Percentiles rank a stretch among this genome's conserved stretches.
phyloP scores from a whole-genome alignment of 1,140 invertebrate species.

The Nilaparvata lugens region DNA sequence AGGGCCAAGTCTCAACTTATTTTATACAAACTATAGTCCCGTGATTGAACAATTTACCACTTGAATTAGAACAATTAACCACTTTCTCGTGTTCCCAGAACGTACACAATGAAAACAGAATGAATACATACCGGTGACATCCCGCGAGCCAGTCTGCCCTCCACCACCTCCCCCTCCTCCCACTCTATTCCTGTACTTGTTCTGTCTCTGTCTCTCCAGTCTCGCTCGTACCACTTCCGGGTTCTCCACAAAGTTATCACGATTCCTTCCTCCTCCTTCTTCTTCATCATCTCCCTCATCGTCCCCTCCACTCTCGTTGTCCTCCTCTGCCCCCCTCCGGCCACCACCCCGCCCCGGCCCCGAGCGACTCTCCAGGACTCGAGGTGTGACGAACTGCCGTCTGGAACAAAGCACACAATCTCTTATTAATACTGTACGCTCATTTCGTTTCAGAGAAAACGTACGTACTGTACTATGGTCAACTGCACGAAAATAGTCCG shows the following conservation, averaged over 20 bases:
- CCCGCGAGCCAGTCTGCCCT: slow-evolving; percentile 8
- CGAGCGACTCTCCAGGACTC: slow-evolving; percentile 19
- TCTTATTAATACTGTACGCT: neutral
- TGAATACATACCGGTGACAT: slow-evolving; percentile 36
- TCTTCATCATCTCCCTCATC: slow-evolving; percentile 35
- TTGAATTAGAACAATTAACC: no score
- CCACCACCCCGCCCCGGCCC: slow-evolving; percentile 12
- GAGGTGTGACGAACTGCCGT: slow-evolving; percentile 22
- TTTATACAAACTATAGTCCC: no score
- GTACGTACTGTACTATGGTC: neutral
- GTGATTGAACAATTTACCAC: no score
- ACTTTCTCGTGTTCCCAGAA: no score
- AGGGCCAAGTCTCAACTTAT: no score
- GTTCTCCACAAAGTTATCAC: slow-evolving; percentile 46
- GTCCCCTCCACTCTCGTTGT: slow-evolving; percentile 35
- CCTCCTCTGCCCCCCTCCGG: slow-evolving; percentile 15
- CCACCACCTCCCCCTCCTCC: slow-evolving; percentile 25
- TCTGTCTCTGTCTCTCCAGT: slow-evolving; percentile 47
- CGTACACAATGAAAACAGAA: no score
- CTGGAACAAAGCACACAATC: neutral
- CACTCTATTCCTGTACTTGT: slow-evolving; percentile 24
- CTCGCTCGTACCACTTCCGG: slow-evolving; percentile 59
- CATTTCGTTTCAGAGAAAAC: neutral
- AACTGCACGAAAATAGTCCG: no score
- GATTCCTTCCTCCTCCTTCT: slow-evolving; percentile 29